Evolutionary conservation across 1,140 invertebrate species (phyloP), one percentile per base, ranked within the genome.

Genomic region (Eulimnadia texana): DNA sequence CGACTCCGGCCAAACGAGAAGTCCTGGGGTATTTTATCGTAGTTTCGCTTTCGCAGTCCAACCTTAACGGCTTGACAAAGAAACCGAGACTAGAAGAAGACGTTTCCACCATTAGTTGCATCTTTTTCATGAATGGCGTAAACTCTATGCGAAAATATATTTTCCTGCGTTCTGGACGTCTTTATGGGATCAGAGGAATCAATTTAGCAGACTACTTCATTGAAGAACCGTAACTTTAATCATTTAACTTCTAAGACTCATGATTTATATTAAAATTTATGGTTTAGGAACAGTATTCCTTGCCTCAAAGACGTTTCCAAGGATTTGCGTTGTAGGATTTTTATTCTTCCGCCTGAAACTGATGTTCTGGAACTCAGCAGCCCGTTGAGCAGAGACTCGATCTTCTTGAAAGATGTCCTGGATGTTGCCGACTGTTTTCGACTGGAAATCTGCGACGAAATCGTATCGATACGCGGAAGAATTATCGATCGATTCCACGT

Each of bases 401-500:
- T 54, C 20, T 54, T 23, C 25, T 13, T 13, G 3, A 22, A 23
- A 23, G 25, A 25, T 54, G 52, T 54, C 3, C 20, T 50, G 20
- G 27, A 47, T 20, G 47, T 49, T 1, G 27, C 19, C 27, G 60
- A 52, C 29, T 61, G 51, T 20, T 1, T 53, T 28, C 42, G 25
- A 25, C 51, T 54, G 60, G 60, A 54, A 22, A 51, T 52, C 13
- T 53, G 51, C 42, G 50, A 51, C 3, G 49, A 61, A 24, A 22
- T 33, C n/a, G 51, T 47, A 10, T 33, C 60, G 22, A 27, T 61
- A 27, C 60, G 60, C 29, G 60, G 60, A 3, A 16, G 51, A 19
- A 54, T 61, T 42, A 27, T 61, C 29, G 60, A 61, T 20, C 51
- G 60, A 20, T 52, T 61, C 23, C 60, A 61, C n/a, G 11, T 47